phyloP scores from a whole-genome alignment of 2,888 invertebrate genomes.

The Chalcis sispes region DNA sequence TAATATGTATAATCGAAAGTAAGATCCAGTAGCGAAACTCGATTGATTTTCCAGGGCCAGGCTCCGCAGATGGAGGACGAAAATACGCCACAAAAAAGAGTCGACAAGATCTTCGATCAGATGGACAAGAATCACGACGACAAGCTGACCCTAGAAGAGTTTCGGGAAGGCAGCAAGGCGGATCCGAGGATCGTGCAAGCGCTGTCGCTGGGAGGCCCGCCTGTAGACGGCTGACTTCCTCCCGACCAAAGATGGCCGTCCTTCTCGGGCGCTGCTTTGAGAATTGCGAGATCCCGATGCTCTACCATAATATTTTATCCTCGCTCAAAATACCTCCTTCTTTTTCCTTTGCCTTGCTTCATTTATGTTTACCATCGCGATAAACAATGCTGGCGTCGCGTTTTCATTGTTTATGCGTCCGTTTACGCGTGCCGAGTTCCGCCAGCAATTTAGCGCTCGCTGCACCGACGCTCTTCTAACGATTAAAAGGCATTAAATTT shows the following conservation, averaged over 20 bases:
- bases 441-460: too few relatives aligned
- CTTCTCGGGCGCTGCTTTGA: too few relatives aligned
- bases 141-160: constrained; percentile 95
- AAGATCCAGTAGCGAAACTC: not conserved
- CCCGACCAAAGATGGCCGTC: too few relatives aligned
- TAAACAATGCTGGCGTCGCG: too few relatives aligned
- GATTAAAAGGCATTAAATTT: too few relatives aligned
- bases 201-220: constrained; percentile 86
- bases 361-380: too few relatives aligned
- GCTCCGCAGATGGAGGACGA: constrained; percentile 92
- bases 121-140: constrained; percentile 99
- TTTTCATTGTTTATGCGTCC: too few relatives aligned
- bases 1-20: not conserved
- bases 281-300: too few relatives aligned
- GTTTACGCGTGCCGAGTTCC: too few relatives aligned
- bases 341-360: too few relatives aligned
- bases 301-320: too few relatives aligned
- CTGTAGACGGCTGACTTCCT: constrained; percentile 49
- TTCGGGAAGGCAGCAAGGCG: constrained; percentile 97
- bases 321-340: not conserved
- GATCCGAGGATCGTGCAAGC: constrained; percentile 99
- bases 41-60: constrained; percentile 85
- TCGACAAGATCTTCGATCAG: constrained; percentile 98
- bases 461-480: too few relatives aligned
- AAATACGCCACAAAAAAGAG: constrained; percentile 95